These are phyloP conservation scores for Lepisosteus osseus DNA, from an alignment of 2,113 vertebrate species.

Conservation along the genomic window DNA sequence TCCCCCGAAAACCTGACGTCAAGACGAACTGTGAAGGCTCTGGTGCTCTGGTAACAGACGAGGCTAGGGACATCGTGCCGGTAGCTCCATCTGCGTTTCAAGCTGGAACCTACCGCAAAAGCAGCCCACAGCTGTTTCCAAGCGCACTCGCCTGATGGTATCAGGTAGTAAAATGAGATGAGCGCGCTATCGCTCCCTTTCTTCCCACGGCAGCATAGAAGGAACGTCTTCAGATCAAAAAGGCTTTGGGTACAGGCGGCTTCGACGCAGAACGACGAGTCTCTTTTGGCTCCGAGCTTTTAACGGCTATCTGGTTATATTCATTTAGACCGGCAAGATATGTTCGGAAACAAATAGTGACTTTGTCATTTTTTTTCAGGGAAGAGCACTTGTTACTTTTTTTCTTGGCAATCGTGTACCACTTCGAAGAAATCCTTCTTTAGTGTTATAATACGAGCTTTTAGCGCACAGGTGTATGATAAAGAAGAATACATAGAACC, in stretches of 20 bases:
- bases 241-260: not conserved
- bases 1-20: not conserved
- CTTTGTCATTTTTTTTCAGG: no score
- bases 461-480: constrained; percentile 1
- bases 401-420: not conserved
- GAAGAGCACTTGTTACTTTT: not conserved
- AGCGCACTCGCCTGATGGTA: not conserved
- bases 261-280: constrained; percentile 32
- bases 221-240: not conserved
- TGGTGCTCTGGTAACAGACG: no score
- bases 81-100: constrained; percentile 33
- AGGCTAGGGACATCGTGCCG: constrained; percentile 2
- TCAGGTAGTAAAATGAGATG: not conserved
- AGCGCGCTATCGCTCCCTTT: not conserved
- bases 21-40: not conserved
- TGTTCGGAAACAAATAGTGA: not conserved
- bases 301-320: not conserved
- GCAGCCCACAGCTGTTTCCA: not conserved
- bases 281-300: not conserved
- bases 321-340: no score
- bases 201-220: not conserved
- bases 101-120: constrained; percentile 14
- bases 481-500: not conserved
- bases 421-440: not conserved
- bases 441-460: not conserved